These are phyloP conservation scores for Tupiocoris notatus DNA, from an alignment of 2,888 invertebrate genomes.

Conservation along the genomic window DNA sequence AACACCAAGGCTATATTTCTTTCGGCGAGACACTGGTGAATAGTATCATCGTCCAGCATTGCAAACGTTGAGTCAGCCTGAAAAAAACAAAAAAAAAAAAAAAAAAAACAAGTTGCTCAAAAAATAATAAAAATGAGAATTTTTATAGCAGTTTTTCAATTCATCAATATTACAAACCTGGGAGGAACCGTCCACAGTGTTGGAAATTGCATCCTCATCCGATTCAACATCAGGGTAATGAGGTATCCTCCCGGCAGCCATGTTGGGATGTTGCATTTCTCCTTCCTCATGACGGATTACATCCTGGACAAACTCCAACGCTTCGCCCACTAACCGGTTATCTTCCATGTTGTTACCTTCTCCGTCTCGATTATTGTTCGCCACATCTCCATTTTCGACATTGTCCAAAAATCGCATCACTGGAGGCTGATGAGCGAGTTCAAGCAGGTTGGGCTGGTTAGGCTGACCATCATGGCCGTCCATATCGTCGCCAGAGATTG, in stretches of 20 bases:
- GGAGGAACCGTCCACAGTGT: constrained; percentile 23
- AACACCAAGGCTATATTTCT: constrained; percentile 1
- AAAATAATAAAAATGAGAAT: background rate
- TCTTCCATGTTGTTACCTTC: constrained; percentile 54
- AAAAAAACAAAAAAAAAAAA: background rate
- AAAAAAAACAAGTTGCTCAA: background rate
- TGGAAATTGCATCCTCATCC: constrained; percentile 31
- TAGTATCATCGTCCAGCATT: constrained; percentile 9
- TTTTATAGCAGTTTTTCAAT: constrained; percentile 27
- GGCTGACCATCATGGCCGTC: background rate
- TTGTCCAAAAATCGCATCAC: constrained; percentile 48
- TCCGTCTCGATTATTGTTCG: constrained; percentile 58
- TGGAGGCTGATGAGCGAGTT: background rate
- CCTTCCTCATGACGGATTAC: constrained; percentile 40
- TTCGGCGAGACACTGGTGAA: background rate
- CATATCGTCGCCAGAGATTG: constrained; percentile 39
- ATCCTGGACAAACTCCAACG: constrained; percentile 43
- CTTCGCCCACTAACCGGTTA: constrained; percentile 34
- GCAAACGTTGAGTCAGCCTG: constrained; percentile 12
- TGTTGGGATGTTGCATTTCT: constrained; percentile 20
- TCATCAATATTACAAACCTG: too few species aligned
- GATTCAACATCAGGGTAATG: constrained; percentile 34
- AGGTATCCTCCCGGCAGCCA: background rate
- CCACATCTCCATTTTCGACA: constrained; percentile 59
- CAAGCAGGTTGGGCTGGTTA: constrained; percentile 2